Evolutionary conservation across 92 coral and sea anemone genomes (phyloP), one percentile per base, ranked within the genome.

Genomic region (Actinernus sp.): DNA sequence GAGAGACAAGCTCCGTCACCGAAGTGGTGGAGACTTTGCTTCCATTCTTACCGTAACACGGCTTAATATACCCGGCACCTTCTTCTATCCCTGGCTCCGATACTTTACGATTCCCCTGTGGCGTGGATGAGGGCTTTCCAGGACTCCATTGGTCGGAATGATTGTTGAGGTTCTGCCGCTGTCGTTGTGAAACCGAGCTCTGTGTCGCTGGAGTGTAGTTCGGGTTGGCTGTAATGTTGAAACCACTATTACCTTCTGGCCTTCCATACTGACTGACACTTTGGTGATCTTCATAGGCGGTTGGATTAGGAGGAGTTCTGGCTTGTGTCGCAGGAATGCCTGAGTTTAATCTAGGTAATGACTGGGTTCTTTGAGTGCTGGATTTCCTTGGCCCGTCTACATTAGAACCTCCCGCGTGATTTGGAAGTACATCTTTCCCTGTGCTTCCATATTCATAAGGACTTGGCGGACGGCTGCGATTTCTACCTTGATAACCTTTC

Each of bases 1-100:
- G 97, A 68, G 96, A 90, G 36, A 85, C 79, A 17, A 90, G 88
- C 24, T 73, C 90, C 8, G 86, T 73, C 53, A 68, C 22, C 31
- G 49, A 14, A 8, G 54, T 20, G 26, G 24, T 68, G 21, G 49
- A 14, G 7, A 43, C 20, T 52, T 38, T 68, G 18, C 49, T 29
- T 68, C 60, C 14, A 48, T 40, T 12, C 55, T 65, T 65, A 31
- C 72, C 59, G 50, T 48, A 48, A 43, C 45, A n/a, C n/a, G n/a
- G n/a, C n/a, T n/a, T n/a, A n/a, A n/a, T n/a, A n/a, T n/a, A n/a
- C n/a, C 48, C 58, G 59, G 4, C 40, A 20, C n/a, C 39, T 65
- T 25, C 43, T 49, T 59, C 31, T 31, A 24, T 24, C 48, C 55
- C 20, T 21, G 32, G 26, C 26, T 19, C 44, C 39, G 78, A 12